These are phyloP conservation scores for Enteromius radiatus DNA, from an alignment of 2,797 vertebrate species.

Conservation along the genomic window DNA sequence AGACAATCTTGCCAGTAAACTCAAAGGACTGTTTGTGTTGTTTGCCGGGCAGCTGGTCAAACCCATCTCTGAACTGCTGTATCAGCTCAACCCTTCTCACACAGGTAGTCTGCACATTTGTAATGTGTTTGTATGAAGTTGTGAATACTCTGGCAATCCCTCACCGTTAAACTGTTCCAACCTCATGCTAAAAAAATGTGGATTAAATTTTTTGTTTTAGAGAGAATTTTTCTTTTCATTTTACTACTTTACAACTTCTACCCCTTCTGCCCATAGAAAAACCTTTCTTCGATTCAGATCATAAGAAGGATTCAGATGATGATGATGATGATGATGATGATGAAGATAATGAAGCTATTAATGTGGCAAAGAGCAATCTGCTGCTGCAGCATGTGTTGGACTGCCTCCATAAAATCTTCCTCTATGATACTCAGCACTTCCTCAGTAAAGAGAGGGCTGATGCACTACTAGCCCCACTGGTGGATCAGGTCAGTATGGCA, in stretches of 20 bases:
- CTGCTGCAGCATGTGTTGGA: conserved; percentile 82
- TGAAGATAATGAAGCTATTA: conserved; percentile 27
- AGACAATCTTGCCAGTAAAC: conserved; percentile 83
- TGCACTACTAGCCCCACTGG: conserved; percentile 85
- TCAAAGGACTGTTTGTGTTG: conserved; percentile 92
- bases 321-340: conserved; percentile 61
- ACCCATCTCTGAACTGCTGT: conserved; percentile 85
- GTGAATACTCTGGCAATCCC: neutral
- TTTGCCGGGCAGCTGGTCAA: conserved; percentile 95
- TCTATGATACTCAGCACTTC: conserved; percentile 90
- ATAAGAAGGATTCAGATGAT: conserved; percentile 53
- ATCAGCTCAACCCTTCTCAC: conserved; percentile 77
- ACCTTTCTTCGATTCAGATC: conserved; percentile 78
- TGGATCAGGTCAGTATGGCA: conserved; percentile 87
- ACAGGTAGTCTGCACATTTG: conserved; percentile 75
- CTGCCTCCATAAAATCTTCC: conserved; percentile 87
- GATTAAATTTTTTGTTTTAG: neutral
- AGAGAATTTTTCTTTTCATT: too few relatives aligned
- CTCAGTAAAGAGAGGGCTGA: conserved; percentile 89
- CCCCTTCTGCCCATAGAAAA: conserved; percentile 71
- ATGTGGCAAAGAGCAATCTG: conserved; percentile 78
- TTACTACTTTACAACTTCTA: neutral
- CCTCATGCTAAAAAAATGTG: neutral
- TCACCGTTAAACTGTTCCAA: neutral
- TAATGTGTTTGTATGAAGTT: neutral